phyloP scores from a whole-genome alignment of 1,140 invertebrate genomes.

The Drosophila asahinai region DNA sequence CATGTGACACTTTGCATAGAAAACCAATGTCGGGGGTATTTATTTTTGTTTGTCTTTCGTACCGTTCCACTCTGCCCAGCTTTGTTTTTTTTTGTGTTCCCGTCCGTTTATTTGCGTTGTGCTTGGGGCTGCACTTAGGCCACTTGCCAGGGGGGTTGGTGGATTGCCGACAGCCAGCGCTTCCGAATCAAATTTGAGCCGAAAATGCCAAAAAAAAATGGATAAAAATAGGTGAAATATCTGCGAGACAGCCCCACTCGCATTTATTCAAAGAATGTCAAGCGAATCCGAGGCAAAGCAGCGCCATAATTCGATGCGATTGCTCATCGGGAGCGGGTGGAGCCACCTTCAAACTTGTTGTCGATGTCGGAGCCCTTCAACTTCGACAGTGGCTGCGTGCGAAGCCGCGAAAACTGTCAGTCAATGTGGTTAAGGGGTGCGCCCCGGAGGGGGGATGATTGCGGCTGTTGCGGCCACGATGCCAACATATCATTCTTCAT shows the following conservation, averaged over 20 bases:
- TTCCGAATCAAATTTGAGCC: constrained; percentile 40
- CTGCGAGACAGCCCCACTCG: neutral
- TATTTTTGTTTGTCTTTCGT: constrained; percentile 50
- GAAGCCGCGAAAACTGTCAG: constrained; percentile 81
- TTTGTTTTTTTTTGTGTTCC: constrained; percentile 1
- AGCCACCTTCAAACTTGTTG: constrained; percentile 37
- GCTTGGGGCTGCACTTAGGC: constrained; percentile 14
- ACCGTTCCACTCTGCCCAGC: constrained; percentile 2
- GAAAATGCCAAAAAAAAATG: constrained; percentile 17
- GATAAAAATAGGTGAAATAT: constrained; percentile 13
- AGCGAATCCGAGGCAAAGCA: constrained; percentile 19
- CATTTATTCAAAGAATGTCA: constrained; percentile 3
- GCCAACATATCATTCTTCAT: constrained; percentile 83
- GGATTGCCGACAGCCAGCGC: constrained; percentile 24
- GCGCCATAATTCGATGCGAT: constrained; percentile 27
- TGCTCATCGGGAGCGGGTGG: neutral
- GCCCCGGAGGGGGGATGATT: constrained; percentile 29
- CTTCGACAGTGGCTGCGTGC: constrained; percentile 45
- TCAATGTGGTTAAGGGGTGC: constrained; percentile 57
- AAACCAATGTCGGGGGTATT: constrained; percentile 31
- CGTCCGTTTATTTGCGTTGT: constrained; percentile 27
- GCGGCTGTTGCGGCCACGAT: constrained; percentile 59
- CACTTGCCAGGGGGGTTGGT: neutral
- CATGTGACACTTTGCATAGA: constrained; percentile 62
- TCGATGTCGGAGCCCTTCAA: constrained; percentile 63